phyloP scores from a whole-genome alignment of 2,888 invertebrate genomes.

The Cheilosia grossa region DNA sequence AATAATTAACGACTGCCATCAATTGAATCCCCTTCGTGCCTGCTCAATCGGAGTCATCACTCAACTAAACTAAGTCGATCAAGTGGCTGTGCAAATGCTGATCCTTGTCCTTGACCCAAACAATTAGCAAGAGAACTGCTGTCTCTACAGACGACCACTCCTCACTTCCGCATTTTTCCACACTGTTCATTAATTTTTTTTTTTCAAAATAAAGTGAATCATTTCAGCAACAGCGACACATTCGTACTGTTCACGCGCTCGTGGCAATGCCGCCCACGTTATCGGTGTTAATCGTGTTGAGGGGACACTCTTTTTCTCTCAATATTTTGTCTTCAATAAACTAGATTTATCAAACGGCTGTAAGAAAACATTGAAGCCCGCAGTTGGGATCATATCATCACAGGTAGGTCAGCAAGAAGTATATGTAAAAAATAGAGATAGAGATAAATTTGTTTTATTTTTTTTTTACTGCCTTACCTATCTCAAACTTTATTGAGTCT shows the following conservation, averaged over 20 bases:
- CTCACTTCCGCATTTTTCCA: too few species aligned
- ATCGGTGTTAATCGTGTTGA: slow-evolving; percentile 45
- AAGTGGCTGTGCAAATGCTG: not conserved
- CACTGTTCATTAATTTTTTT: too few species aligned
- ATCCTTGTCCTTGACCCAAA: not conserved
- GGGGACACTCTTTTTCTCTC: slow-evolving; percentile 15
- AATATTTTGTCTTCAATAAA: slow-evolving; percentile 31
- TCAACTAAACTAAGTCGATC: not conserved
- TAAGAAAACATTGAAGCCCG: not conserved
- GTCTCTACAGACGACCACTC: not conserved
- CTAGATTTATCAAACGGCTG: not conserved
- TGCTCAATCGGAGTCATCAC: not conserved
- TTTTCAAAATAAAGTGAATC: too few species aligned
- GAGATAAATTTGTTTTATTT: slow-evolving; percentile 27
- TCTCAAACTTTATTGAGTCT: slow-evolving; percentile 50
- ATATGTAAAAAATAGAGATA: slow-evolving; percentile 5
- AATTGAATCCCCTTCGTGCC: not conserved
- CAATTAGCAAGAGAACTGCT: not conserved
- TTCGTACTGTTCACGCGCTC: not conserved
- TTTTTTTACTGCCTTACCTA: slow-evolving; percentile 27
- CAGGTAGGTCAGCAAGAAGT: slow-evolving; percentile 25
- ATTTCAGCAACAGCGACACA: too few species aligned
- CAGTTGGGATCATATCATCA: slow-evolving; percentile 6
- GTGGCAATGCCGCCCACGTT: slow-evolving; percentile 34
- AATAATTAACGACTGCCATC: not conserved